Conservation (phyloP, 2,888 invertebrate genomes). For the Shargacucullia verbasci region DNA sequence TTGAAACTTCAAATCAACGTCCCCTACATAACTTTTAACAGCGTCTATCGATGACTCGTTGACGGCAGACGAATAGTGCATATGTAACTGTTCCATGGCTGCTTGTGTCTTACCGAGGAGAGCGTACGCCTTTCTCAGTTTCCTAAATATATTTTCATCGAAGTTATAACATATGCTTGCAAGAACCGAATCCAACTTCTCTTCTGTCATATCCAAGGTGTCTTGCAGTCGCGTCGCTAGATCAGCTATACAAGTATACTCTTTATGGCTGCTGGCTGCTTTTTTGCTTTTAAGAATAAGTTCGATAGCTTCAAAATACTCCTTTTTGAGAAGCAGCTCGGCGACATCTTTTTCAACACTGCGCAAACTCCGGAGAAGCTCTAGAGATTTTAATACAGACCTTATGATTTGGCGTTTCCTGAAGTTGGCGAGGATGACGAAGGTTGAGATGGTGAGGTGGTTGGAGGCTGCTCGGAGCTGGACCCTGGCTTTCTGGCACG, state of each 20-base stretch:
- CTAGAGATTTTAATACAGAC: conserved; percentile 93
- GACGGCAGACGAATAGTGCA: conserved; percentile 98
- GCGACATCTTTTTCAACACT: conserved; percentile 95
- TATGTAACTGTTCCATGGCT: conserved; percentile 98
- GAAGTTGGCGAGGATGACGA: conserved; percentile 97
- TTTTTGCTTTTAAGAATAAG: conserved; percentile 96
- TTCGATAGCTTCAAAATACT: conserved; percentile 97
- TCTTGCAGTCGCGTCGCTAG: conserved; percentile 96
- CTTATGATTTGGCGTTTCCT: conserved; percentile 95
- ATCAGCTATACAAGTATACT: conserved; percentile 97
- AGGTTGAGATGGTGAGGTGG: conserved; percentile 95
- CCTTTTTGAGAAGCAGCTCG: conserved; percentile 94
- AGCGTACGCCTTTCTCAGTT: conserved; percentile 96
- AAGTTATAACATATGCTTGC: conserved; percentile 93
- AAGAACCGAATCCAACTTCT: conserved; percentile 96
- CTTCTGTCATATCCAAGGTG: conserved; percentile 96
- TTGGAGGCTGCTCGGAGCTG: conserved; percentile 93
- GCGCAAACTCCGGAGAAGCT: conserved; percentile 87
- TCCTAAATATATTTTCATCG: conserved; percentile 93
- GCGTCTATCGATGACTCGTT: conserved; percentile 93
- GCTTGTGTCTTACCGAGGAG: conserved; percentile 97
- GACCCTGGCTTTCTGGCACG: conserved; percentile 92
- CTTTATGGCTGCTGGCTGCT: conserved; percentile 94
- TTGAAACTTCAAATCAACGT: conserved; percentile 90
- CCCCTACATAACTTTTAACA: conserved; percentile 85